Evolutionary conservation across 2,888 invertebrate genomes (phyloP), one percentile per base, ranked within the genome.

Genomic region (Lithophane socia): DNA sequence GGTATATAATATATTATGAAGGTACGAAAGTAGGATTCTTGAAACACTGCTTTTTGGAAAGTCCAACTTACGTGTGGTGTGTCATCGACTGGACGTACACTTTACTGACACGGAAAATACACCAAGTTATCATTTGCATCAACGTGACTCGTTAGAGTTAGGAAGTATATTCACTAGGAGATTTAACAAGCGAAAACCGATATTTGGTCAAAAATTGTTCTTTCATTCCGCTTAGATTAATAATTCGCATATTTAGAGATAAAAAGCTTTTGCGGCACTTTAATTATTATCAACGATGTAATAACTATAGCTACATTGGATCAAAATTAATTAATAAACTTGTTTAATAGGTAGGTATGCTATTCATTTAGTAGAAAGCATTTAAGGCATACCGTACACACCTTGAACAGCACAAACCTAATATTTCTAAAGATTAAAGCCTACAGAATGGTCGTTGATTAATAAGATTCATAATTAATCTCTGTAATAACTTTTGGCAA

Each of bases 21-120:
- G n/a, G n/a, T n/a, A n/a, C n/a, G n/a, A 56, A 82, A 82, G 71
- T 61, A 61, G 49, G 44, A 77, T 77, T 82, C 49, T 71, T 80
- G 21, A 77, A 82, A 69, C 42, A 37, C 44, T 80, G 77, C 56
- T 37, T 71, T 77, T 83, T 82, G 80, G 80, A 82, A 80, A 80
- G 83, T 77, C 47, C 58, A 44, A 61, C 44, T 78, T 68, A 77
- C 77, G 54, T 79, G 65, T 83, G 61, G 70, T 73, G 73, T 84
- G 81, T 76, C 83, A 80, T 82, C 71, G 83, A 82, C 71, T 78
- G 49, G 47, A 56, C 60, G 10, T 76, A 71, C 37, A 24, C 7
- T 37, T 29, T 37, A 64, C 60, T 61, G 42, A 2, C 24, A 24
- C 13, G 10, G 37, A 56, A 24, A 63, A 64, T 13, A n/a, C 13